phyloP scores from a whole-genome alignment of 2,888 invertebrate species.

The Megastigmus dorsalis region DNA sequence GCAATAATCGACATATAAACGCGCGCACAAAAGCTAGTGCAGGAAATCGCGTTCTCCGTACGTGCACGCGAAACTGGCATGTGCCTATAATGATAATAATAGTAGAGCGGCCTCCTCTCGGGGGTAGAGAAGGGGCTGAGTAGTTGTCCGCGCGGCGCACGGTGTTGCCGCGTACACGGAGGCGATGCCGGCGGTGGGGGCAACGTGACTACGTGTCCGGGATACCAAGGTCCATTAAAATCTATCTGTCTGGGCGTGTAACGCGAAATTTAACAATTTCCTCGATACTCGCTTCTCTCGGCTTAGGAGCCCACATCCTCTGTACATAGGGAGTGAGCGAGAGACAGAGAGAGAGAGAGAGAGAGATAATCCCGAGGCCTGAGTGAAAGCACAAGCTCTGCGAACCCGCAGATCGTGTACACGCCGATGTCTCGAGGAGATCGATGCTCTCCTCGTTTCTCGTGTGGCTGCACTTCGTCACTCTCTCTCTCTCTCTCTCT shows the following conservation, averaged over 20 bases:
- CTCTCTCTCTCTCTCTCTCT: no score
- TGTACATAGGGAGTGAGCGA: no score
- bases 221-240: constrained; percentile 71
- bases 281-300: no score
- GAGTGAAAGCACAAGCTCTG: no score
- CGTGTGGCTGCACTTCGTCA: not conserved
- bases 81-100: constrained; percentile 12
- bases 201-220: constrained; percentile 71
- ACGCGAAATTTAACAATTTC: constrained; percentile 68
- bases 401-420: no score
- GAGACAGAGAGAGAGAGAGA: no score
- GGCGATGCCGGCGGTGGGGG: constrained; percentile 47
- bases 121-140: not conserved
- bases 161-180: not conserved
- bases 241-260: constrained; percentile 64
- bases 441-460: constrained; percentile 27
- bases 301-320: no score
- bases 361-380: constrained; percentile 20
- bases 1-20: no score
- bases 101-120: not conserved
- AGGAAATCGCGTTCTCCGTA: no score
- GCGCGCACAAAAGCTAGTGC: no score
- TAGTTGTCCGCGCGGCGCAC: not conserved
- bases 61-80: not conserved
- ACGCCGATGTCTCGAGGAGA: constrained; percentile 5